Conservation (phyloP, 2,113 vertebrate genomes). For the Ammodytes marinus region DNA sequence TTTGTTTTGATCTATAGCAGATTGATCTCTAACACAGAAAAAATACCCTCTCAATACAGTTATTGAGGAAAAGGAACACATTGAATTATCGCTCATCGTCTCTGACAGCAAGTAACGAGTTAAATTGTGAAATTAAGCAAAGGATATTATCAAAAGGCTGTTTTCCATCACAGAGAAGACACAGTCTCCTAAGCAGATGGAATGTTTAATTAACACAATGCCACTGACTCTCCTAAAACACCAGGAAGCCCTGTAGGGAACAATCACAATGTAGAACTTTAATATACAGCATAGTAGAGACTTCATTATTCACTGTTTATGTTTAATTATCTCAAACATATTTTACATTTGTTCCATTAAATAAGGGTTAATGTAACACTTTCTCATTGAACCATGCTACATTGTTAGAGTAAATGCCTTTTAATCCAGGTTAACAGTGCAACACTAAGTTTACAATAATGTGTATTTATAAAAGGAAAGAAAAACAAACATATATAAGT, state of each 20-base stretch:
- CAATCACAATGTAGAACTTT: constrained; percentile 40
- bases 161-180: constrained; percentile 67
- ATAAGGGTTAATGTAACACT: not conserved
- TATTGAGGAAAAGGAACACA: constrained; percentile 42
- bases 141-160: constrained; percentile 67
- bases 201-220: constrained; percentile 80
- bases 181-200: constrained; percentile 79
- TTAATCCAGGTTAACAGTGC: not conserved
- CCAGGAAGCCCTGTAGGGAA: constrained; percentile 50
- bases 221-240: constrained; percentile 71
- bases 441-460: not conserved
- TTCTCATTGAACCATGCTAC: not conserved
- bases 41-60: constrained; percentile 36
- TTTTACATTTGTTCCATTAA: not conserved
- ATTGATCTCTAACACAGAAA: constrained; percentile 25
- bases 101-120: constrained; percentile 66
- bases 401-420: not conserved
- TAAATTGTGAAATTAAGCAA: constrained; percentile 70
- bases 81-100: constrained; percentile 61
- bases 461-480: not conserved
- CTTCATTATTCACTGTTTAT: constrained; percentile 32
- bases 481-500: not conserved
- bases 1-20: constrained; percentile 5
- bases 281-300: constrained; percentile 49
- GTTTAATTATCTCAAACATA: constrained; percentile 7